A percentile compares a stretch with the other conserved stretches of the same genome.
Conservation (phyloP, 2,888 invertebrate species). For the Oeneis ivallda region DNA sequence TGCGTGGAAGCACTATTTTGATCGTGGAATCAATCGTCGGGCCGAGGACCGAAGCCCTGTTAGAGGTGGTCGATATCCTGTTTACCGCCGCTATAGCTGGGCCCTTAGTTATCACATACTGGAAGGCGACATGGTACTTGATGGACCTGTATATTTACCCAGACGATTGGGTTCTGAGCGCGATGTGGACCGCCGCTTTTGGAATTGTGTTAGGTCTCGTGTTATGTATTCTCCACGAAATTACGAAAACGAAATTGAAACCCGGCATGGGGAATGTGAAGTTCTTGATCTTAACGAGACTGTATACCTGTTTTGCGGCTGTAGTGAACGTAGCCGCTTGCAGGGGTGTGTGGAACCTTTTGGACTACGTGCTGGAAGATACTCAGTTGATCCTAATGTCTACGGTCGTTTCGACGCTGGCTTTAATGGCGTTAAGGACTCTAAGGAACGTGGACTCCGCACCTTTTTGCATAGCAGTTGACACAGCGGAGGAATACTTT, state of each 20-base stretch:
- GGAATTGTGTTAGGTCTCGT: constrained; percentile 84
- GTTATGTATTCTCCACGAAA: constrained; percentile 83
- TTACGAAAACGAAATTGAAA: constrained; percentile 71
- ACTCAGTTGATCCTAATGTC: constrained; percentile 75
- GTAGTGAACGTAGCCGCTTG: constrained; percentile 89
- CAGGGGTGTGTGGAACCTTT: constrained; percentile 87
- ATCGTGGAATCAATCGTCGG: constrained; percentile 24
- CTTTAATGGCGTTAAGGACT: constrained; percentile 83
- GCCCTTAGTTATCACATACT: constrained; percentile 90
- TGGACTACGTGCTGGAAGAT: constrained; percentile 80
- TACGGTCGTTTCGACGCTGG: constrained; percentile 80
- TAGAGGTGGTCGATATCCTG: constrained; percentile 84
- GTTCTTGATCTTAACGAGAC: constrained; percentile 84
- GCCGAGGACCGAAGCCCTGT: constrained; percentile 49
- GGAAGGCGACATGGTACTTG: constrained; percentile 92
- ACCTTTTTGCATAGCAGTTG: constrained; percentile 86
- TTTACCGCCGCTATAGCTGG: constrained; percentile 81
- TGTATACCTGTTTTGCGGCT: constrained; percentile 86
- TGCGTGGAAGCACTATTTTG: constrained; percentile 33
- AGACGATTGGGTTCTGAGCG: constrained; percentile 76
- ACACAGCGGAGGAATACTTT: constrained; percentile 86
- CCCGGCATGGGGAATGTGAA: constrained; percentile 83
- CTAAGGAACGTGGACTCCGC: constrained; percentile 87
- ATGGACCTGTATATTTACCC: constrained; percentile 87
- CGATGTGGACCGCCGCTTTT: constrained; percentile 81